Evolutionary conservation across 2,113 vertebrate species (phyloP).

Genomic region (Leucopsar rothschildi): DNA sequence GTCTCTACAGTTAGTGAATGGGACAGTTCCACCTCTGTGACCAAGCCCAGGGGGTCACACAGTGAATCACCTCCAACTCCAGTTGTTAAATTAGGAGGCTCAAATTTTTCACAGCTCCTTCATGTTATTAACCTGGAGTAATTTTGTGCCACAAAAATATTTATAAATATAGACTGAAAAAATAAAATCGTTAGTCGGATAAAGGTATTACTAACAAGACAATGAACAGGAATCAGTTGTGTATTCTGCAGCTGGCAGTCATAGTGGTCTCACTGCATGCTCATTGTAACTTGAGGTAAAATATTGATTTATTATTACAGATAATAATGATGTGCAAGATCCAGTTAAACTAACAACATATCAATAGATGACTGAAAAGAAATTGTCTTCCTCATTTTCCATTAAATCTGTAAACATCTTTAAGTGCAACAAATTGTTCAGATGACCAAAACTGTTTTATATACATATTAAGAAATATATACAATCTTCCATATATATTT

Average conservation of each 20-base stretch:
- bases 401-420: neutral
- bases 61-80: neutral
- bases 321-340: neutral
- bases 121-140: neutral
- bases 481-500: neutral
- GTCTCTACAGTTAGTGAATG: neutral
- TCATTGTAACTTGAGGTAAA: neutral
- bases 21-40: neutral
- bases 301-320: conserved; percentile 2
- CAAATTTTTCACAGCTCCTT: neutral
- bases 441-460: neutral
- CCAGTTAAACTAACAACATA: neutral
- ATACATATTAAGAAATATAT: conserved; percentile 9
- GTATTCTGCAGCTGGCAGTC: neutral
- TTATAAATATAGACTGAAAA: neutral
- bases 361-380: neutral
- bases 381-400: neutral
- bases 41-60: neutral
- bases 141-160: neutral
- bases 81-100: neutral
- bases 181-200: neutral
- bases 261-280: neutral
- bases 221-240: neutral
- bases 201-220: neutral
- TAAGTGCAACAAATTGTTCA: neutral